Conservation (phyloP, 2,888 invertebrate genomes). For the Drosophila setosimentum region DNA sequence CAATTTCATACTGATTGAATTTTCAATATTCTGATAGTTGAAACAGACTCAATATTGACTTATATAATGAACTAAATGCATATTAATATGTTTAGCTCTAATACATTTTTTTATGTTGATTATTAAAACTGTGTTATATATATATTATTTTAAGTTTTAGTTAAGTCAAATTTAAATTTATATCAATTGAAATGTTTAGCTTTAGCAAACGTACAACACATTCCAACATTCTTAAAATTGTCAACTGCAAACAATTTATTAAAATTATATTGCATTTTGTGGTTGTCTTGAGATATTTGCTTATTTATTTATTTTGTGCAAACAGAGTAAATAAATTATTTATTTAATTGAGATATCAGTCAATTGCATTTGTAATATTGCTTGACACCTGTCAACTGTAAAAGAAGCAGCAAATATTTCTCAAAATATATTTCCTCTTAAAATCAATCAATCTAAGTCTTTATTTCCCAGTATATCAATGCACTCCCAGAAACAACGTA, state of each 20-base stretch:
- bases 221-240: not conserved
- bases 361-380: constrained; percentile 15
- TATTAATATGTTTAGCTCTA: not conserved
- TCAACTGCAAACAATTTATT: constrained; percentile 15
- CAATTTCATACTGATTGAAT: not conserved
- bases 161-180: not conserved
- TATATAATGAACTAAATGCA: not conserved
- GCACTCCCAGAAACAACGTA: constrained; percentile 11
- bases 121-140: not conserved
- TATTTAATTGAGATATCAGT: constrained; percentile 24
- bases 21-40: not conserved
- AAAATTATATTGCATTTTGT: constrained; percentile 5
- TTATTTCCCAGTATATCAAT: constrained; percentile 25
- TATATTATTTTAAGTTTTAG: not conserved
- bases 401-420: not conserved
- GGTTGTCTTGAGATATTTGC: not conserved
- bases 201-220: too few relatives aligned
- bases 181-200: not conserved
- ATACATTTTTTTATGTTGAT: not conserved
- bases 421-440: not conserved
- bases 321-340: not conserved
- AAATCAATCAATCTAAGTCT: not conserved
- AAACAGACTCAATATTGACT: not conserved
- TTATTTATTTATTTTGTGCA: constrained; percentile 6
- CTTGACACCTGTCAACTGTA: constrained; percentile 30